Evolutionary conservation across 2,797 vertebrate species (phyloP), one percentile per base, ranked within the genome.

Genomic region (Danio jaintianensis): DNA sequence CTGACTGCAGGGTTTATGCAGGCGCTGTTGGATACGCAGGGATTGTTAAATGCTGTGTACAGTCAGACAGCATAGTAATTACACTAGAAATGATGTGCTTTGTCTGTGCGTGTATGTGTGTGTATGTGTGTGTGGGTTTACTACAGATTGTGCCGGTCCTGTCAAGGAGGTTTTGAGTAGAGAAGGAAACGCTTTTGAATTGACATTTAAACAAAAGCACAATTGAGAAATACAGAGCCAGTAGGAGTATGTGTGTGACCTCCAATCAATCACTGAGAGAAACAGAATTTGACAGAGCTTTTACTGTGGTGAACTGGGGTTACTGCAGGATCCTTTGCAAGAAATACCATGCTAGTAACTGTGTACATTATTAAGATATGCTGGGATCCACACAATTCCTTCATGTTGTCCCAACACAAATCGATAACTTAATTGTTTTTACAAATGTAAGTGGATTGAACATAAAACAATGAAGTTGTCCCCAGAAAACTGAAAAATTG

Each of bases 11-110:
- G 56, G 20, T 72, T 79, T 72, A 43, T 63, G 50, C 47, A n/a
- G 7, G 68, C 48, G 10, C 48, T 72, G 68, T 36, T 43, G 68
- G 72, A 68, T 69, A 79, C 43, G 11, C 61, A 45, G 55, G 66
- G 81, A 74, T 75, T 68, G 70, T 79, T 83, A 79, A 76, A 73
- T 63, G 67, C 72, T 80, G 64, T 56, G 73, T 74, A 79, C 58
- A 83, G 82, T 79, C 22, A 79, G 62, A 52, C 71, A 75, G 56
- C 42, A 42, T 75, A 64, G 68, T 80, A 79, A 83, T 80, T 83
- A 76, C 68, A 76, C 64, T 56, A 47, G 58, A 22, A 78, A 55
- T 70, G 38, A 69, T 64, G 68, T 56, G 67, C 47, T 67, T 64
- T 80, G 66, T 64, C 8, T 81, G 6, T n/a, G n/a, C n/a, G n/a